A percentile compares a stretch with the other conserved stretches of the same genome.
Conservation (phyloP, 2,888 invertebrate genomes). For the Adela reaumurella region DNA sequence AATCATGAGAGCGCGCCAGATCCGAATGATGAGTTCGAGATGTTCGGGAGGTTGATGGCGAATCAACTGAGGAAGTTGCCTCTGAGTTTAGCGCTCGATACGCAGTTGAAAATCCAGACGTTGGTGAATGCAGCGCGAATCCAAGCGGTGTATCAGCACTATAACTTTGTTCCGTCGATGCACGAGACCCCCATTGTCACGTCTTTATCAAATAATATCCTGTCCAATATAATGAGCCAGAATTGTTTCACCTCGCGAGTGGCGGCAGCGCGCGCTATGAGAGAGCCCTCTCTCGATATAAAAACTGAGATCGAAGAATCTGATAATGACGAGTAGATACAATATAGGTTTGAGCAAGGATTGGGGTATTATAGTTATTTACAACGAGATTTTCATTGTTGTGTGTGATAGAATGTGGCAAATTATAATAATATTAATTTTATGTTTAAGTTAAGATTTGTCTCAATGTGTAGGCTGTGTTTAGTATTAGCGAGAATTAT, state of each 20-base stretch:
- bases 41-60: conserved; percentile 48
- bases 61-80: conserved; percentile 46
- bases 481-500: too few relatives aligned
- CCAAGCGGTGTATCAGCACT: conserved; percentile 49
- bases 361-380: too few relatives aligned
- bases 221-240: conserved; percentile 42
- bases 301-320: not conserved
- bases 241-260: conserved; percentile 27
- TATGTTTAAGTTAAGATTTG: too few relatives aligned
- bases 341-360: too few relatives aligned
- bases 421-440: too few relatives aligned
- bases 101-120: conserved; percentile 46
- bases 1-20: conserved; percentile 45
- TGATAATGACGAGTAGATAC: not conserved
- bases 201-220: conserved; percentile 43
- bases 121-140: conserved; percentile 44
- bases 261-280: conserved; percentile 1
- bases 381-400: too few relatives aligned
- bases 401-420: too few relatives aligned
- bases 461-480: too few relatives aligned
- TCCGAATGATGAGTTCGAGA: conserved; percentile 44
- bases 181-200: conserved; percentile 45
- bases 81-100: conserved; percentile 41
- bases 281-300: not conserved
- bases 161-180: conserved; percentile 45